A percentile compares a stretch with the other conserved stretches of the same genome.
Conservation (phyloP, 2,797 vertebrate species). For the Adrianichthys oophorus region DNA sequence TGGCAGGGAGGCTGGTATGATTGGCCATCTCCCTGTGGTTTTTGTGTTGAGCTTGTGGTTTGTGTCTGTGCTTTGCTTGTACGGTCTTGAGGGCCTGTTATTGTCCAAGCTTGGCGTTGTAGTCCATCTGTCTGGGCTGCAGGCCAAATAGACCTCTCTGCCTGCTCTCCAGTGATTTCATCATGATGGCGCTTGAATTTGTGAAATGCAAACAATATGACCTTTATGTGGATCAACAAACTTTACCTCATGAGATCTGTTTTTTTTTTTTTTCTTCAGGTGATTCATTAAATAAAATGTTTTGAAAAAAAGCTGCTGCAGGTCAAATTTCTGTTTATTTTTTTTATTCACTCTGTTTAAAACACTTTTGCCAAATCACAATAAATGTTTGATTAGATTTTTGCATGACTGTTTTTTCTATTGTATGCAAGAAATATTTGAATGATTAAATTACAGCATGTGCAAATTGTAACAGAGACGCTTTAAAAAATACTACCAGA, state of each 20-base stretch:
- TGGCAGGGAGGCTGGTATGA: slow-evolving; percentile 53
- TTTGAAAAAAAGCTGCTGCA: too few species aligned
- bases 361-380: too few species aligned
- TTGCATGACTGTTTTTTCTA: too few species aligned
- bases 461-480: too few species aligned
- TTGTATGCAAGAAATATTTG: too few species aligned
- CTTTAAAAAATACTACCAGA: too few species aligned
- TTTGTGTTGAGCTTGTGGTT: slow-evolving; percentile 36
- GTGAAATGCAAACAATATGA: slow-evolving; percentile 43
- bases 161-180: slow-evolving; percentile 49
- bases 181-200: slow-evolving; percentile 36
- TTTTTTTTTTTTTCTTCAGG: not conserved
- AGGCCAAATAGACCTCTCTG: slow-evolving; percentile 56
- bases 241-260: slow-evolving; percentile 7
- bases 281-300: too few species aligned
- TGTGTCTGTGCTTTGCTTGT: slow-evolving; percentile 44
- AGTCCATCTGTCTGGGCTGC: slow-evolving; percentile 70
- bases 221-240: slow-evolving; percentile 46
- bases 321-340: not conserved
- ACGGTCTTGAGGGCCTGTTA: slow-evolving; percentile 50
- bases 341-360: too few species aligned
- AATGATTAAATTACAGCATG: too few species aligned
- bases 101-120: slow-evolving; percentile 60
- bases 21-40: slow-evolving; percentile 45
- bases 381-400: too few species aligned